These are phyloP conservation scores for Nyctalus aviator DNA, from an alignment of 2,797 vertebrate genomes.

Conservation along the genomic window DNA sequence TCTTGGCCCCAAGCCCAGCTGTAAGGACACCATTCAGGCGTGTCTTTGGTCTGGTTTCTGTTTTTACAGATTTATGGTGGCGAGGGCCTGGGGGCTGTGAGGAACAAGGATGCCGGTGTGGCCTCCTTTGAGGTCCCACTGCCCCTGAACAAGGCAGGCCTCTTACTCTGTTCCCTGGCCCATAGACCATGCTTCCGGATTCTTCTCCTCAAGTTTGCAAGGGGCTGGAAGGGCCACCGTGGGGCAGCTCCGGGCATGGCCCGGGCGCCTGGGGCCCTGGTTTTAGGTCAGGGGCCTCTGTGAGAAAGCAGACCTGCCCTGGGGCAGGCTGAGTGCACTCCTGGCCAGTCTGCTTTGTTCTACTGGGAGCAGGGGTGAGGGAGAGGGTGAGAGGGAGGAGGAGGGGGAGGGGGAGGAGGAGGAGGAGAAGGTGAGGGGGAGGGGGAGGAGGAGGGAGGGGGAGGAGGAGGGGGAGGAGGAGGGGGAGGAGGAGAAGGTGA, in stretches of 20 bases:
- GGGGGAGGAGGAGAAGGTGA: accelerated
- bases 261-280: neutral
- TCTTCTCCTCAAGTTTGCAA: neutral
- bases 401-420: neutral
- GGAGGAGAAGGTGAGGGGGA: too few species aligned
- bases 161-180: neutral
- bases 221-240: neutral
- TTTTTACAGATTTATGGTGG: neutral
- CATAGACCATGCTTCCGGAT: neutral
- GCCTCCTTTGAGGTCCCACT: neutral
- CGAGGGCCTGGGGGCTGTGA: neutral
- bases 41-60: neutral
- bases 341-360: neutral
- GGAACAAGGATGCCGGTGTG: neutral
- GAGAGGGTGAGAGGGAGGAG: too few species aligned
- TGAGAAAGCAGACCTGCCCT: neutral
- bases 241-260: neutral
- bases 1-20: neutral
- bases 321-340: neutral
- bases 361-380: neutral
- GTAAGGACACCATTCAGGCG: neutral
- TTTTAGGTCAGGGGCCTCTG: neutral
- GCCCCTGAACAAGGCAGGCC: neutral
- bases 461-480: neutral
- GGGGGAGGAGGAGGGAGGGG: too few species aligned